These are phyloP conservation scores for Watsonalla binaria DNA, from an alignment of 2,888 invertebrate species.

Conservation along the genomic window DNA sequence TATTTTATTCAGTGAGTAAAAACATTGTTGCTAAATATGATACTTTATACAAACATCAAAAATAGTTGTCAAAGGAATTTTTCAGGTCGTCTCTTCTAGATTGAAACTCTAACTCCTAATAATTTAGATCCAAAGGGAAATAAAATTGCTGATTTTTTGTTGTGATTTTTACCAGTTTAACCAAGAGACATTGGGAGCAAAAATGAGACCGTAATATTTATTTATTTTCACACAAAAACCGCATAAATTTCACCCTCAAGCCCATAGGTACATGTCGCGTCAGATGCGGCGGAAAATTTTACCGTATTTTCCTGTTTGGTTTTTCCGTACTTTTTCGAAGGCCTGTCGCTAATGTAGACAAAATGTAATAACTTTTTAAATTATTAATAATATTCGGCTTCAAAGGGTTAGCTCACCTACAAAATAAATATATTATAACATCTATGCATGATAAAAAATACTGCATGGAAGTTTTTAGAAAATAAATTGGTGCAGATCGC, in stretches of 20 bases:
- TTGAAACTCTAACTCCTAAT: too few species aligned
- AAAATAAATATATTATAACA: too few species aligned
- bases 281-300: not conserved
- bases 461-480: too few species aligned
- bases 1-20: too few species aligned
- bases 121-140: too few species aligned
- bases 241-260: constrained; percentile 1
- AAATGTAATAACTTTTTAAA: not conserved
- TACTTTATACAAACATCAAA: too few species aligned
- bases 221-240: not conserved
- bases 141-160: too few species aligned
- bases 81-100: too few species aligned
- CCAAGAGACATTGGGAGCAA: not conserved
- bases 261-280: not conserved
- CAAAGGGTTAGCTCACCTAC: not conserved
- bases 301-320: constrained; percentile 2
- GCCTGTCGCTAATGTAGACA: constrained; percentile 2
- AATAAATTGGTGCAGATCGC: too few species aligned
- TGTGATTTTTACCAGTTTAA: not conserved
- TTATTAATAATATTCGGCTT: not conserved
- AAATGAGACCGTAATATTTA: not conserved
- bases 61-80: too few species aligned
- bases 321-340: constrained; percentile 1
- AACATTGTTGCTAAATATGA: too few species aligned
- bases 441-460: too few species aligned